Percentiles rank a stretch among this genome's conserved stretches.
phyloP scores from a whole-genome alignment of 2,797 vertebrate species.

The Strix occidentalis region DNA sequence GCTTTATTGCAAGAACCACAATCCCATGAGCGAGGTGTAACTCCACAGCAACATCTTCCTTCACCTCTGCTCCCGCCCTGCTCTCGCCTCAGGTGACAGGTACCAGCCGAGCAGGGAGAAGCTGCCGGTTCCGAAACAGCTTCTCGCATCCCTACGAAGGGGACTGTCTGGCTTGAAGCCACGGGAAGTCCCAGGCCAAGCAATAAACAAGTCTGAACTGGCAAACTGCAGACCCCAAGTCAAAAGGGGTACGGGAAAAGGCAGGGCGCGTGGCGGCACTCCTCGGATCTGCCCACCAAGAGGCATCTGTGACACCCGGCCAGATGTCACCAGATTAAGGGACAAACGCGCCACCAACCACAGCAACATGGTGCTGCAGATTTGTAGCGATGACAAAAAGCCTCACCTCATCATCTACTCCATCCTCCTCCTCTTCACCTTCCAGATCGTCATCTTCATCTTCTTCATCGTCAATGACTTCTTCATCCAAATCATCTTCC shows the following conservation, averaged over 20 bases:
- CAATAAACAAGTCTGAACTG: neutral
- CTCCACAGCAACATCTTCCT: neutral
- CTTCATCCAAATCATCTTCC: slow-evolving; percentile 71
- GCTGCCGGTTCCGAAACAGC: neutral
- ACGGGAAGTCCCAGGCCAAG: fast-evolving
- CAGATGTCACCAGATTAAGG: neutral
- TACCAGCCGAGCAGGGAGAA: neutral
- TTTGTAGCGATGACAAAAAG: neutral
- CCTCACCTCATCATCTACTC: slow-evolving; percentile 72
- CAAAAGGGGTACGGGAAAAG: neutral
- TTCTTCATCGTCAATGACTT: slow-evolving; percentile 62
- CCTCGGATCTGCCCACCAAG: neutral
- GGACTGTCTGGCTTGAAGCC: neutral
- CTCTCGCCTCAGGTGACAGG: neutral
- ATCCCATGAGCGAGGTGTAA: neutral
- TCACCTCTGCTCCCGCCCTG: neutral
- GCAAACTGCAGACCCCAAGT: neutral
- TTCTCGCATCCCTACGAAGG: neutral
- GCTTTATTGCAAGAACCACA: neutral
- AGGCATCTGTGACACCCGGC: neutral
- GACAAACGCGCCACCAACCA: fast-evolving
- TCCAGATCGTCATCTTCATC: slow-evolving; percentile 72
- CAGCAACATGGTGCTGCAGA: no score
- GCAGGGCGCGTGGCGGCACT: fast-evolving
- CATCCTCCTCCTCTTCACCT: slow-evolving; percentile 73